Evolutionary conservation across 2,797 vertebrate species (phyloP).

Genomic region (Diplodus sargus): DNA sequence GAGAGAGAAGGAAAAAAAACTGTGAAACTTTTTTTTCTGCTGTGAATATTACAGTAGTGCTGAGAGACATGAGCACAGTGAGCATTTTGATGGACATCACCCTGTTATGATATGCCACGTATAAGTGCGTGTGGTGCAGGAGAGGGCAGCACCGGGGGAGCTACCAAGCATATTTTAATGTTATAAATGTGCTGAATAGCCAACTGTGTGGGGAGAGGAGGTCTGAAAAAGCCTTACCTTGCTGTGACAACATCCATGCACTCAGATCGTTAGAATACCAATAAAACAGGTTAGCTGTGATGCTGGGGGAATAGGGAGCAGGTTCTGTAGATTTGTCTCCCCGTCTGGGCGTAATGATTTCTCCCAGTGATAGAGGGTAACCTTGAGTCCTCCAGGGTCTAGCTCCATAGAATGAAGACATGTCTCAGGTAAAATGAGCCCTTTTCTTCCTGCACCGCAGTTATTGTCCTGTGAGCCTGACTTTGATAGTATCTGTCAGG

Average conservation of each 20-base stretch:
- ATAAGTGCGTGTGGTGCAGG: conserved; percentile 23
- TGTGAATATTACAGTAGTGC: conserved; percentile 45
- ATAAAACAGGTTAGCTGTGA: conserved; percentile 64
- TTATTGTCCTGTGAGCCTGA: conserved; percentile 52
- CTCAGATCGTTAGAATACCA: conserved; percentile 56
- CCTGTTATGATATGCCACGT: conserved; percentile 43
- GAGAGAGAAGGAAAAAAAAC: conserved; percentile 11
- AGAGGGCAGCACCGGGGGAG: conserved; percentile 39
- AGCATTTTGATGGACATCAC: conserved; percentile 55
- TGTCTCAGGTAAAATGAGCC: conserved; percentile 59
- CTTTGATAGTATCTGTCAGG: conserved; percentile 47
- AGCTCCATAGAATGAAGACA: conserved; percentile 21
- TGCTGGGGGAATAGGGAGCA: conserved; percentile 48
- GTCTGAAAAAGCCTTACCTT: conserved; percentile 19
- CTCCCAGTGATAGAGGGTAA: conserved; percentile 63
- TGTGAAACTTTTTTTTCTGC: conserved; percentile 26
- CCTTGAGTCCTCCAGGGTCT: conserved; percentile 64
- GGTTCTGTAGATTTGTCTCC: conserved; percentile 58
- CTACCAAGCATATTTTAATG: conserved; percentile 60
- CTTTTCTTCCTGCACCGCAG: conserved; percentile 37
- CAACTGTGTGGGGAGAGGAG: conserved; percentile 42
- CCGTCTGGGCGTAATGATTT: conserved; percentile 65
- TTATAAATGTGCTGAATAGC: conserved; percentile 73
- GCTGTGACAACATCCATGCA: conserved; percentile 27
- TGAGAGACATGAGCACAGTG: conserved; percentile 25